These are phyloP conservation scores for Acanthochromis polyacanthus DNA, from an alignment of 2,113 vertebrate genomes.

Conservation along the genomic window DNA sequence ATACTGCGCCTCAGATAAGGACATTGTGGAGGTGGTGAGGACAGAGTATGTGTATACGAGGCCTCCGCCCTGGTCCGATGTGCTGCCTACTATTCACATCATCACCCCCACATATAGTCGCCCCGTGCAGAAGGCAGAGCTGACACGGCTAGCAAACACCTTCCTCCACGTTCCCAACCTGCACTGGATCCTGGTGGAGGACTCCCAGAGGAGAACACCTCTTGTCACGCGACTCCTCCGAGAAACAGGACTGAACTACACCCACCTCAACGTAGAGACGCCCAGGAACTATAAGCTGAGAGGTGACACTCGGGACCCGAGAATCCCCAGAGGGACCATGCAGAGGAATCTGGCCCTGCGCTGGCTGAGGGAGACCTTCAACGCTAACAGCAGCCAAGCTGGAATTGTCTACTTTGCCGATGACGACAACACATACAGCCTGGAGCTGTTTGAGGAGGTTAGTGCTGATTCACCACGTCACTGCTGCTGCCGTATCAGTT, in stretches of 20 bases:
- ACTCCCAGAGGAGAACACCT: slow-evolving; percentile 91
- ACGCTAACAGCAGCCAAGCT: slow-evolving; percentile 91
- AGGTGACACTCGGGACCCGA: slow-evolving; percentile 92
- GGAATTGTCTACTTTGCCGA: slow-evolving; percentile 98
- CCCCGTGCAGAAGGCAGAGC: slow-evolving; percentile 97
- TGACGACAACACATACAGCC: slow-evolving; percentile 98
- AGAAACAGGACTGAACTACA: slow-evolving; percentile 97
- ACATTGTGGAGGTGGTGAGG: slow-evolving; percentile 99
- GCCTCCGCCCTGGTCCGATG: slow-evolving; percentile 96
- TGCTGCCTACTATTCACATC: slow-evolving; percentile 96
- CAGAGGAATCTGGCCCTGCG: slow-evolving; percentile 96
- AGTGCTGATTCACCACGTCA: slow-evolving; percentile 40
- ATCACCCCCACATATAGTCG: slow-evolving; percentile 98
- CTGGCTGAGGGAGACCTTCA: slow-evolving; percentile 97
- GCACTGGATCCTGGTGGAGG: slow-evolving; percentile 99
- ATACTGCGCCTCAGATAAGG: slow-evolving; percentile 96
- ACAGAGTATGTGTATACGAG: slow-evolving; percentile 98
- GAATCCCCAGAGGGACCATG: slow-evolving; percentile 97
- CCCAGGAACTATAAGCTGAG: slow-evolving; percentile 97
- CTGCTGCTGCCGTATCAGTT: background rate
- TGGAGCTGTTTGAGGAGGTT: slow-evolving; percentile 99
- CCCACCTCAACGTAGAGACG: slow-evolving; percentile 98
- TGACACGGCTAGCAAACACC: slow-evolving; percentile 95
- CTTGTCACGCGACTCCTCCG: slow-evolving; percentile 92
- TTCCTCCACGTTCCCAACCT: slow-evolving; percentile 96